phyloP scores from a whole-genome alignment of 1,140 invertebrate genomes.

The Oscheius sp. region DNA sequence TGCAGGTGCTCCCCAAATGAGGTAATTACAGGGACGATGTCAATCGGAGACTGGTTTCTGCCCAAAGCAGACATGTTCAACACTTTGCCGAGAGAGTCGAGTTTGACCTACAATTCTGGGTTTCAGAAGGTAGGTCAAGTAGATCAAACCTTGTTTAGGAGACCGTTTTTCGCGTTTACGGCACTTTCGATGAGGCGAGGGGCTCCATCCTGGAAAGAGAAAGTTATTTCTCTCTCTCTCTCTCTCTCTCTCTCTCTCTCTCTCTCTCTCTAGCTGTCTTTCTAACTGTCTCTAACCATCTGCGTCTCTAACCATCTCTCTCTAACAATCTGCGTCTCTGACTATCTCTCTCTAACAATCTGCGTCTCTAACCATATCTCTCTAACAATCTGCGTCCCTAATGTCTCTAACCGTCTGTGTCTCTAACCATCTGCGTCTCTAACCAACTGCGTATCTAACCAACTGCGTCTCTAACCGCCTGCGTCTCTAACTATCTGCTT shows the following conservation, averaged over 20 bases:
- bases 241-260: not conserved
- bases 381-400: not conserved
- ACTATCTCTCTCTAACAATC: too few species aligned
- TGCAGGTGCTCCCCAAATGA: constrained; percentile 58
- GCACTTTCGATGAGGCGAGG: constrained; percentile 32
- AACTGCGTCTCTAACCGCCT: too few species aligned
- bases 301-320: too few species aligned
- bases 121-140: not conserved
- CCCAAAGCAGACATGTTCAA: constrained; percentile 45
- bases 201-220: constrained; percentile 31
- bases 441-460: too few species aligned
- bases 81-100: constrained; percentile 57
- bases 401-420: too few species aligned
- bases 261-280: not conserved
- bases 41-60: constrained; percentile 59
- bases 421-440: too few species aligned
- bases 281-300: not conserved
- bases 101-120: constrained; percentile 8
- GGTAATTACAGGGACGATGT: constrained; percentile 53
- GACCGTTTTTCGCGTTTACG: constrained; percentile 27
- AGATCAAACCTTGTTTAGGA: constrained; percentile 18
- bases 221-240: not conserved
- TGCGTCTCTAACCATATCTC: too few species aligned
- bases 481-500: too few species aligned
- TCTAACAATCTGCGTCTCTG: too few species aligned